Evolutionary conservation across 2,797 vertebrate genomes (phyloP).

Genomic region (Rhinogobio ventralis): DNA sequence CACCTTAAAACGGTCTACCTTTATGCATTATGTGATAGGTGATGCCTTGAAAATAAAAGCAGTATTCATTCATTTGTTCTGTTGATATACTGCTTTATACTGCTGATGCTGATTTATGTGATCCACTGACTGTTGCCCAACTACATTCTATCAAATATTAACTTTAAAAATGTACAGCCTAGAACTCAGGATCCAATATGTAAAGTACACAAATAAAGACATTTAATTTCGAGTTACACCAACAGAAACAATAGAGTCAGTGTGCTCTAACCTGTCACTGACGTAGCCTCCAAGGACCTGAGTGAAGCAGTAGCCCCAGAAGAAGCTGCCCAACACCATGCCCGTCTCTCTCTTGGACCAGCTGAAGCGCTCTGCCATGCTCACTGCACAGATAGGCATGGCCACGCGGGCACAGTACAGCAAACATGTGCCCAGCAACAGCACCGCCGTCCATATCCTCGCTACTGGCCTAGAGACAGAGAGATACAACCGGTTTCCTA

Average conservation of each 20-base stretch:
- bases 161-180: not conserved
- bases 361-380: slow-evolving; percentile 87
- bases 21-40: not conserved
- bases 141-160: not conserved
- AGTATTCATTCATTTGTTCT: not conserved
- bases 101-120: not conserved
- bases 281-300: slow-evolving; percentile 93
- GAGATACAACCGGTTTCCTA: not conserved
- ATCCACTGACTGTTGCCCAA: not conserved
- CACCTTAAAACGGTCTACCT: not conserved
- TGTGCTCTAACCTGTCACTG: slow-evolving; percentile 82
- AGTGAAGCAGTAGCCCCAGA: slow-evolving; percentile 98
- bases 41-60: not conserved
- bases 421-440: slow-evolving; percentile 92
- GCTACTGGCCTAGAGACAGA: slow-evolving; percentile 67
- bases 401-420: slow-evolving; percentile 91
- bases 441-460: slow-evolving; percentile 85
- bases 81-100: too few relatives aligned
- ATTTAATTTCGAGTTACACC: not conserved
- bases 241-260: not conserved
- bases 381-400: slow-evolving; percentile 88
- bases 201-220: not conserved
- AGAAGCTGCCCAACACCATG: slow-evolving; percentile 94
- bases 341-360: slow-evolving; percentile 95
- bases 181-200: not conserved